Evolutionary conservation across 1,140 invertebrate genomes (phyloP).

Genomic region (Cydia splendana): DNA sequence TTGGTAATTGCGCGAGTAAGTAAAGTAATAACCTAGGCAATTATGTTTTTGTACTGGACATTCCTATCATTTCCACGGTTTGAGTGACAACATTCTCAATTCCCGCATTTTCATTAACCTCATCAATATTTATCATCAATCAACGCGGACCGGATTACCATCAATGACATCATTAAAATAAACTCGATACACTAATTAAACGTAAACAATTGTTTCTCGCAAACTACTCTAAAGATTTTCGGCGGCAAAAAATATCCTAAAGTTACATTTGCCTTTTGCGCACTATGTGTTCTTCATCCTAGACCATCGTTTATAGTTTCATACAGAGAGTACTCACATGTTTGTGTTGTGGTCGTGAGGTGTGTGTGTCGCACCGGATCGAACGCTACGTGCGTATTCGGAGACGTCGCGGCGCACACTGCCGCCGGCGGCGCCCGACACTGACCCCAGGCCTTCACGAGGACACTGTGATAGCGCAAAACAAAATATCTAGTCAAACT

Average conservation of each 20-base stretch:
- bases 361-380: slow-evolving; percentile 39
- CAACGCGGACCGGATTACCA: slow-evolving; percentile 14
- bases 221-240: background rate
- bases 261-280: background rate
- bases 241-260: background rate
- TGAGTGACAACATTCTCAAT: background rate
- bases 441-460: background rate
- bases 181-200: background rate
- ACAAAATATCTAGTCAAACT: background rate
- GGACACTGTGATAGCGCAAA: background rate
- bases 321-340: slow-evolving; percentile 45
- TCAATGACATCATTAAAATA: slow-evolving; percentile 22
- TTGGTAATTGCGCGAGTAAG: no score
- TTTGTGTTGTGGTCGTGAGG: slow-evolving; percentile 34
- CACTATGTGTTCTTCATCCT: background rate
- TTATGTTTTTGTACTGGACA: no score
- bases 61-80: no score
- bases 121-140: slow-evolving; percentile 19
- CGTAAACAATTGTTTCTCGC: background rate
- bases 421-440: slow-evolving; percentile 32
- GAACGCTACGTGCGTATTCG: slow-evolving; percentile 36
- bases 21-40: no score
- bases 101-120: slow-evolving; percentile 2
- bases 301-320: background rate
- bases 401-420: slow-evolving; percentile 38